A percentile compares a stretch with the other conserved stretches of the same genome.
phyloP scores from a whole-genome alignment of 1,140 invertebrate species.

The Aplysia californica region DNA sequence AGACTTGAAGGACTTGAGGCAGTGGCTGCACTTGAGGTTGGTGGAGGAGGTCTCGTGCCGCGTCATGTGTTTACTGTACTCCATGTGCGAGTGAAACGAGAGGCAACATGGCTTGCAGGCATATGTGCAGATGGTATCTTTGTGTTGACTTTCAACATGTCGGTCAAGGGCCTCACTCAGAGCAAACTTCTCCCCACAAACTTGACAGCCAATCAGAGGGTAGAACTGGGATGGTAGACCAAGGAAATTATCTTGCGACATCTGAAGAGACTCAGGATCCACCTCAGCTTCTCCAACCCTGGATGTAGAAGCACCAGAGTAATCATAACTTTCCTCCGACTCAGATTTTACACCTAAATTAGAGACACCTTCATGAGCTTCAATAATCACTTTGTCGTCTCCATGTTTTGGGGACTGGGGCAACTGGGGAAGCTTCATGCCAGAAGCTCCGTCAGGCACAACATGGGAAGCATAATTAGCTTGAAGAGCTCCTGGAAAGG shows the following conservation, averaged over 20 bases:
- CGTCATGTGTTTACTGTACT: slow-evolving; percentile 20
- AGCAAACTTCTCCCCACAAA: slow-evolving; percentile 30
- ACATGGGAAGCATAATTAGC: background rate
- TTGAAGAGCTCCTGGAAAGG: slow-evolving; percentile 5
- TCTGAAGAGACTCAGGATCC: background rate
- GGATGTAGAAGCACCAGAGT: slow-evolving; percentile 6
- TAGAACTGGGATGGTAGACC: slow-evolving; percentile 24
- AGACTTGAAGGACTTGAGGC: slow-evolving; percentile 33
- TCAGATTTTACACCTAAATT: slow-evolving; percentile 11
- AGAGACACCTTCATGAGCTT: background rate
- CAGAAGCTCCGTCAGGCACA: background rate
- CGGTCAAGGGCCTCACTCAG: slow-evolving; percentile 21
- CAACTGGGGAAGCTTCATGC: slow-evolving; percentile 22
- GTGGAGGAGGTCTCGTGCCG: slow-evolving; percentile 13
- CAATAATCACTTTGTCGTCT: background rate
- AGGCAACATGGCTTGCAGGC: slow-evolving; percentile 10
- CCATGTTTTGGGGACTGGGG: slow-evolving; percentile 15
- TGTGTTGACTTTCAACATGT: slow-evolving; percentile 20
- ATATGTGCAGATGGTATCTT: slow-evolving; percentile 7
- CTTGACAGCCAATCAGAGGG: slow-evolving; percentile 26
- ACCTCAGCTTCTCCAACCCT: background rate
- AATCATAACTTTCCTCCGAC: slow-evolving; percentile 24
- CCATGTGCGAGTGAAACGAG: slow-evolving; percentile 7
- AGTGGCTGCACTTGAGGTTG: slow-evolving; percentile 32
- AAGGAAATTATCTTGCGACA: slow-evolving; percentile 13